phyloP scores from a whole-genome alignment of 2,797 vertebrate species.

The Bradypodion ventrale region DNA sequence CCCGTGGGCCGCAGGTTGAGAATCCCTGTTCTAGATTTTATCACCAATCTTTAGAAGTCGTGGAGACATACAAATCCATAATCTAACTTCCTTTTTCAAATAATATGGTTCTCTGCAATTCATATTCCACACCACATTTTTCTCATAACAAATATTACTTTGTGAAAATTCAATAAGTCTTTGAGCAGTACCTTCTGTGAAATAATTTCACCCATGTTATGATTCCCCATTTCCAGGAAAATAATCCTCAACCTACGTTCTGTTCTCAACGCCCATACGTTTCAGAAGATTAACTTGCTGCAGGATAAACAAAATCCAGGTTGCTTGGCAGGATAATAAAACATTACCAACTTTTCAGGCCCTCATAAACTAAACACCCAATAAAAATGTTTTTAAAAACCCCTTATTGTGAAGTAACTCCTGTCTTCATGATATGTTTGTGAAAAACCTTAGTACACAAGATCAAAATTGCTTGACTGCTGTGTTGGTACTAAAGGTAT shows the following conservation, averaged over 20 bases:
- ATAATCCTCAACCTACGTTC: constrained; percentile 23
- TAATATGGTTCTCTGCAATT: background rate
- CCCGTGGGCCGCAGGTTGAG: no score
- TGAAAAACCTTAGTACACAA: constrained; percentile 34
- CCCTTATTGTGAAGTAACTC: constrained; percentile 46
- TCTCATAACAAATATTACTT: constrained; percentile 39
- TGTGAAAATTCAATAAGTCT: constrained; percentile 31
- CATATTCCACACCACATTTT: constrained; percentile 27
- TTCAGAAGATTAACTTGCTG: constrained; percentile 65
- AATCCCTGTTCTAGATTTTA: background rate
- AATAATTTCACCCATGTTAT: constrained; percentile 48
- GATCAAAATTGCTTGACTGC: constrained; percentile 29
- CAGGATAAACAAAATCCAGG: constrained; percentile 58
- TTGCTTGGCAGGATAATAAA: constrained; percentile 55
- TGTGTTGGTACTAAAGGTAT: constrained; percentile 18
- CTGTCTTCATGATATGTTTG: constrained; percentile 18
- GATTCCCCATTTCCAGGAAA: constrained; percentile 15
- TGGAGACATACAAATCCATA: constrained; percentile 14
- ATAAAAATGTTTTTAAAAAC: constrained; percentile 50
- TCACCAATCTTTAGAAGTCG: background rate
- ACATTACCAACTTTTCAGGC: constrained; percentile 47
- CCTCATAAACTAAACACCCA: constrained; percentile 41
- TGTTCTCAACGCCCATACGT: constrained; percentile 20
- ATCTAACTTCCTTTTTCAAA: background rate
- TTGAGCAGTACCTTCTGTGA: constrained; percentile 32